Evolutionary conservation across 2,113 vertebrate genomes (phyloP), one percentile per base, ranked within the genome.

Genomic region (Trematomus loennbergii): DNA sequence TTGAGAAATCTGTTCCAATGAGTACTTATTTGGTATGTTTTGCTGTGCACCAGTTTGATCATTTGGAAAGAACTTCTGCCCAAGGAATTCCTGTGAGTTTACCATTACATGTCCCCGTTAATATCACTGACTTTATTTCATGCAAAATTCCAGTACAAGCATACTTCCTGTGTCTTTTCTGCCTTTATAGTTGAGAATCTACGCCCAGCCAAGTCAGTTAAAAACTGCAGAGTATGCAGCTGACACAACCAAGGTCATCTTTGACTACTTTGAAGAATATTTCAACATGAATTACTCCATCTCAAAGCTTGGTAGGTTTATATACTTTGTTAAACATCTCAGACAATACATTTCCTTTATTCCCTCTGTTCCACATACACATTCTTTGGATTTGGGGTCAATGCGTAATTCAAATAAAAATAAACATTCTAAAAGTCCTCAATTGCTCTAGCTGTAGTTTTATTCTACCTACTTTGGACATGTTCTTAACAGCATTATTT

Each of bases 21-120:
- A 99, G 98, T 79, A 98, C 98, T 25, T 99, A 99, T 79, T 89
- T 99, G 89, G 98, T 99, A 16, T 98, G 97, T 88, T 99, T 98
- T 85, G 98, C 97, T 0, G 96, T 99, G 52, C 98, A 99, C 86
- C 96, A 96, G 65, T 99, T 99, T 83, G 0, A 0, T 0, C 75
- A 0, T 8, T 45, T 94, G 69, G 79, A 94, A 72, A 95, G 69
- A 82, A 69, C 0, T 0, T 98, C 98, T 0, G 40, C 29, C 0
- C 70, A 55, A 1, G 95, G 96, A 62, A 94, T 95, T 87, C 96
- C 95, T 25, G 95, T 95, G 81, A 94, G 95, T 89, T 45, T 8
- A 9, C 16, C 36, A 18, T 36, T 7, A 49, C 18, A 2, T 58
- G 3, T 52, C 0, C 3, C 5, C 17, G 9, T 60, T 52, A 36